Evolutionary conservation across 2,888 invertebrate genomes (phyloP).

Genomic region (Trissolcus brochymenae): DNA sequence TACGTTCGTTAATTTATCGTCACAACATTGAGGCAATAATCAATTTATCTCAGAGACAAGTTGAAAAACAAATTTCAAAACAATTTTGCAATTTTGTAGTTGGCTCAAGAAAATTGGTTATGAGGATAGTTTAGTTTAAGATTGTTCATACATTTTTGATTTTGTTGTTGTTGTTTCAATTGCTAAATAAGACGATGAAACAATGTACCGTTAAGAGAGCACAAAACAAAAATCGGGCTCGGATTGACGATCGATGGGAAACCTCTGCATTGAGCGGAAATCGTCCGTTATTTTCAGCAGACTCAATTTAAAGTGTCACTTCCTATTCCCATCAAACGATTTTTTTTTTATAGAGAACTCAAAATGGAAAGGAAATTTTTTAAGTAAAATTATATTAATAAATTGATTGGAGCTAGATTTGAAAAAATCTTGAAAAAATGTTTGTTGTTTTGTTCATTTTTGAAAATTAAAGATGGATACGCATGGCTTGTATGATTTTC

Average conservation of each 20-base stretch:
- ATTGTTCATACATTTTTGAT: not conserved
- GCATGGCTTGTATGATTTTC: constrained; percentile 6
- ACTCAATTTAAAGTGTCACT: constrained; percentile 34
- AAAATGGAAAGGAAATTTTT: too few relatives aligned
- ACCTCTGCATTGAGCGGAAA: constrained; percentile 43
- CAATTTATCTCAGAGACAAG: too few relatives aligned
- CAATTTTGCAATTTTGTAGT: too few relatives aligned
- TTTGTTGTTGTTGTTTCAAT: constrained; percentile 2
- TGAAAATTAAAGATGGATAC: not conserved
- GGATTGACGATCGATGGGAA: constrained; percentile 37
- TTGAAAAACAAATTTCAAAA: too few relatives aligned
- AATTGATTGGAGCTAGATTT: too few relatives aligned
- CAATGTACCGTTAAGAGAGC: constrained; percentile 20
- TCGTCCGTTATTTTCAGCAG: constrained; percentile 41
- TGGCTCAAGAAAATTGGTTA: too few relatives aligned
- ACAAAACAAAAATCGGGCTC: constrained; percentile 29
- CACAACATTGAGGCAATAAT: not conserved
- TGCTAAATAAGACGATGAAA: constrained; percentile 12
- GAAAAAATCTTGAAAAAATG: too few relatives aligned
- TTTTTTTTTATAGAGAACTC: too few relatives aligned
- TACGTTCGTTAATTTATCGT: not conserved
- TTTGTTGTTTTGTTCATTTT: too few relatives aligned
- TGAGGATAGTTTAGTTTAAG: too few relatives aligned
- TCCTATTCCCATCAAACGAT: constrained; percentile 26
- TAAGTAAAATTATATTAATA: too few relatives aligned